These are phyloP conservation scores for Apaloderma vittatum DNA, from an alignment of 2,113 vertebrate species.

Conservation along the genomic window DNA sequence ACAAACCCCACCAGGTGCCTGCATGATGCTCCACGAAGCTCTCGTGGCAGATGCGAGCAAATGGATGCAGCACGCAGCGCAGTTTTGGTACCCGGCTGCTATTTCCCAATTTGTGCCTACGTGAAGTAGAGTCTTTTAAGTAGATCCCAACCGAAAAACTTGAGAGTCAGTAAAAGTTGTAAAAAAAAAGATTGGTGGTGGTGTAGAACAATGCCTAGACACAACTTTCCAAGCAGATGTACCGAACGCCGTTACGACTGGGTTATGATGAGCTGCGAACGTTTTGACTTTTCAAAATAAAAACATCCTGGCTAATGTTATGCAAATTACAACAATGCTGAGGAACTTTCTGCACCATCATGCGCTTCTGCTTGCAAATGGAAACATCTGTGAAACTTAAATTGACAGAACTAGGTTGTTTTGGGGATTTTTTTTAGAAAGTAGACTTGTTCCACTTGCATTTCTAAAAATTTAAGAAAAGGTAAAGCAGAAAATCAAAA, in stretches of 20 bases:
- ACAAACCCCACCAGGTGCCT: not conserved
- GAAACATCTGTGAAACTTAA: slow-evolving; percentile 77
- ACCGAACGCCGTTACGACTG: slow-evolving; percentile 62
- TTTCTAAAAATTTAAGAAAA: not conserved
- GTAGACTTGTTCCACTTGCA: not conserved
- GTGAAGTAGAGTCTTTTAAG: slow-evolving; percentile 45
- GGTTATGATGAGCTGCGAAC: slow-evolving; percentile 74
- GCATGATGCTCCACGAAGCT: not conserved
- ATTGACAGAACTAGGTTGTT: not conserved
- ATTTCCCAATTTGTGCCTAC: slow-evolving; percentile 18
- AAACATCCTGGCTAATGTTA: slow-evolving; percentile 75
- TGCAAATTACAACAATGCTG: slow-evolving; percentile 76
- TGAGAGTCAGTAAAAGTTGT: slow-evolving; percentile 57
- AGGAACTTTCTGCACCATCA: slow-evolving; percentile 73
- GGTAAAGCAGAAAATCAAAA: not conserved
- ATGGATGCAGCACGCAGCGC: not conserved
- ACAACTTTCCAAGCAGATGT: slow-evolving; percentile 74
- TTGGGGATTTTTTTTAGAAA: not conserved
- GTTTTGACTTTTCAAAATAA: slow-evolving; percentile 75
- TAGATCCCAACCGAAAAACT: slow-evolving; percentile 32
- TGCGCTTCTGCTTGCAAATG: slow-evolving; percentile 73
- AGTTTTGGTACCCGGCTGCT: slow-evolving; percentile 5
- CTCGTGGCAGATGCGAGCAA: slow-evolving; percentile 17
- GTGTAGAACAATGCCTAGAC: slow-evolving; percentile 52
- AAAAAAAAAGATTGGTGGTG: slow-evolving; percentile 49